These are phyloP conservation scores for Candidula unifasciata DNA, from an alignment of 2,888 invertebrate genomes.

Conservation along the genomic window DNA sequence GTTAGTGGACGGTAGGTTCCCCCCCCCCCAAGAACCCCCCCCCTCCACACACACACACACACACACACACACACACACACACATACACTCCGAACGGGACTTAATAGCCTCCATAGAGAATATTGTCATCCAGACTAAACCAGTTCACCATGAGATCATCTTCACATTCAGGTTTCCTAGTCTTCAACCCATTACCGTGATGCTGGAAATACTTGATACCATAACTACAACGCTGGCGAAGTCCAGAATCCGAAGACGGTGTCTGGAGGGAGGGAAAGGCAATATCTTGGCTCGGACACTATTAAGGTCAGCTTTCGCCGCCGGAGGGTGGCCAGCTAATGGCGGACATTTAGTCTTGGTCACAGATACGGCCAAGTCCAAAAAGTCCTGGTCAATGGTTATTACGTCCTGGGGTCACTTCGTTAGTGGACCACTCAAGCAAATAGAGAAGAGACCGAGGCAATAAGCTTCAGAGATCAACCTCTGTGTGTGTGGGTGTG, in stretches of 20 bases:
- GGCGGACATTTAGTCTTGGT: conserved; percentile 46
- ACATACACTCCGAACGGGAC: no score
- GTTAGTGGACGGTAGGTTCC: no score
- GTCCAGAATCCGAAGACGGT: not conserved
- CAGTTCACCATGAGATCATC: no score
- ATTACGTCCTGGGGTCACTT: conserved; percentile 44
- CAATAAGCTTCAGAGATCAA: not conserved
- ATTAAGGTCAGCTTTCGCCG: conserved; percentile 36
- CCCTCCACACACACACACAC: no score
- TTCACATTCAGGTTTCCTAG: no score
- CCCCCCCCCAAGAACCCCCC: no score
- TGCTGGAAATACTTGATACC: no score
- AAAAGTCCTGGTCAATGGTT: conserved; percentile 35
- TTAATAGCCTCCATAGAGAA: no score
- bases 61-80: no score
- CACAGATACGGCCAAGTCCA: conserved; percentile 31
- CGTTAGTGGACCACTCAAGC: not conserved
- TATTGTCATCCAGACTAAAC: no score
- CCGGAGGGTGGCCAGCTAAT: conserved; percentile 38
- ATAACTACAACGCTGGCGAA: no score
- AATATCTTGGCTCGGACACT: conserved; percentile 29
- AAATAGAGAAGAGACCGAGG: not conserved
- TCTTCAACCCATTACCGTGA: no score
- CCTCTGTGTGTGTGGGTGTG: not conserved
- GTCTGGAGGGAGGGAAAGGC: conserved; percentile 20